Conservation (phyloP, 2,797 vertebrate species). For the Remorina albescens region DNA sequence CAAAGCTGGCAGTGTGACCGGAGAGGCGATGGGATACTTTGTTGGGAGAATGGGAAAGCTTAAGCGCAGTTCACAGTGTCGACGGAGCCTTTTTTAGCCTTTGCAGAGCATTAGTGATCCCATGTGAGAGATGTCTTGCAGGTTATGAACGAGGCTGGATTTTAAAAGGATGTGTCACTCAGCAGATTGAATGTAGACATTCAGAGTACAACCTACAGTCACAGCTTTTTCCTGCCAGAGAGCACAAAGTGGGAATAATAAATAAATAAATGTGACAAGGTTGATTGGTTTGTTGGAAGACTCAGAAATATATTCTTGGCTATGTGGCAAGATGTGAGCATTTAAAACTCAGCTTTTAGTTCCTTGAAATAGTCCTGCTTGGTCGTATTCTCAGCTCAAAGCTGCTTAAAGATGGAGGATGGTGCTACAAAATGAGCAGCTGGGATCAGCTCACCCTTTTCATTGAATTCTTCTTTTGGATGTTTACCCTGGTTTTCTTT, state of each 20-base stretch:
- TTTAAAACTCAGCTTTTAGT: neutral
- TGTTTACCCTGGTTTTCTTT: neutral
- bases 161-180: constrained; percentile 36
- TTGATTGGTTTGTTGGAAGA: neutral
- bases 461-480: neutral
- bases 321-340: neutral
- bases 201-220: neutral
- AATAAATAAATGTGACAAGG: neutral
- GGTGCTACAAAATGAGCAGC: neutral
- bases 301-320: rapidly evolving
- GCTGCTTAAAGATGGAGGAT: constrained; percentile 19
- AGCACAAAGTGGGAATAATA: constrained; percentile 1
- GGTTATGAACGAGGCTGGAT: constrained; percentile 37
- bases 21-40: constrained; percentile 32
- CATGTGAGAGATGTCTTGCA: constrained; percentile 34
- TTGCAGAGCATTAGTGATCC: constrained; percentile 41
- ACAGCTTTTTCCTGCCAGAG: constrained; percentile 2
- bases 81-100: constrained; percentile 44
- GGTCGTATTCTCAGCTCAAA: neutral
- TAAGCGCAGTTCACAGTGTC: constrained; percentile 47
- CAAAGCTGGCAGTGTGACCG: constrained; percentile 42
- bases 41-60: constrained; percentile 26
- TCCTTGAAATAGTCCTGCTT: neutral
- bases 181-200: constrained; percentile 25
- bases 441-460: too few species aligned